These are phyloP conservation scores for Lepidotrigona ventralis DNA, from an alignment of 1,140 invertebrate genomes.

Conservation along the genomic window DNA sequence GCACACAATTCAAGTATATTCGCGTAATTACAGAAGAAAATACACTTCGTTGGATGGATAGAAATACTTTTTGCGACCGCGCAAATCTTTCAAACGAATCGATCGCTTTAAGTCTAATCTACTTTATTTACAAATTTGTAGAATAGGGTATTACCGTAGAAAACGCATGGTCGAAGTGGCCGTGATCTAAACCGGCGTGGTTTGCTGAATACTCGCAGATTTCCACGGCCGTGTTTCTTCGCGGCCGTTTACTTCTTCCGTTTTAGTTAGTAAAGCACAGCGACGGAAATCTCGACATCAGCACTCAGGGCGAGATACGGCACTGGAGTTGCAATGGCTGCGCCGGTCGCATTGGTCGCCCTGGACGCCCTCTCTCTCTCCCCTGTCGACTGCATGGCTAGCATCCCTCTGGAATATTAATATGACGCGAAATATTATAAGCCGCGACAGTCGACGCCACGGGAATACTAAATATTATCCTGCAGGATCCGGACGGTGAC, in stretches of 20 bases:
- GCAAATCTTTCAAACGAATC: too few relatives aligned
- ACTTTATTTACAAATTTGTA: too few relatives aligned
- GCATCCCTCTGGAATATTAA: conserved; percentile 79
- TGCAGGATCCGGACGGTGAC: conserved; percentile 65
- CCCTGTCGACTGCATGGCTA: conserved; percentile 56
- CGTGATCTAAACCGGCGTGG: neutral
- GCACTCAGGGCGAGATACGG: conserved; percentile 46
- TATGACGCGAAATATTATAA: conserved; percentile 81
- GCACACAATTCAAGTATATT: too few relatives aligned
- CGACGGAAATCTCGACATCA: conserved; percentile 15
- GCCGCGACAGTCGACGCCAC: conserved; percentile 75
- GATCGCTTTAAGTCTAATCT: too few relatives aligned
- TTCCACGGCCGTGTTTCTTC: neutral
- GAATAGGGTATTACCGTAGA: neutral
- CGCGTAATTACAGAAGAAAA: too few relatives aligned
- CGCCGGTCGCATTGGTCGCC: conserved; percentile 42
- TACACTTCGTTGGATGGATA: too few relatives aligned
- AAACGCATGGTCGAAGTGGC: neutral
- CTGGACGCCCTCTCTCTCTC: conserved; percentile 34
- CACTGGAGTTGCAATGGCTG: conserved; percentile 53
- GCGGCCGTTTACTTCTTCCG: neutral
- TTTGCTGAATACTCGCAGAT: too few relatives aligned
- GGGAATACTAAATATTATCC: conserved; percentile 80
- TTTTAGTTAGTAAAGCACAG: too few relatives aligned
- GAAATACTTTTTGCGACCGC: too few relatives aligned